Conservation (phyloP, 2,113 vertebrate genomes). For the Cynoglossus semilaevis region DNA sequence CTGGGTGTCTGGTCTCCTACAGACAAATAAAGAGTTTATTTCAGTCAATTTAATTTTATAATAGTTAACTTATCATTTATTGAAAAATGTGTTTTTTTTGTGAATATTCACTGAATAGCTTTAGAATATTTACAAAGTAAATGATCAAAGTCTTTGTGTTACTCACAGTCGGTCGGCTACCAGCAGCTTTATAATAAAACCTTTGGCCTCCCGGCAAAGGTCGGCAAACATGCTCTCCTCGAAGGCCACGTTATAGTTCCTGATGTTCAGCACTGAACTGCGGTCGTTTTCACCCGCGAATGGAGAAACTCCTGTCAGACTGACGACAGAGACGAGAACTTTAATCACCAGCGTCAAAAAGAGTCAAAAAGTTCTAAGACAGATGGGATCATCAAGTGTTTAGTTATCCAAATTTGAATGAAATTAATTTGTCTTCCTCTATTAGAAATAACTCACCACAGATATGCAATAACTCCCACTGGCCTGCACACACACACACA, state of each 20-base stretch:
- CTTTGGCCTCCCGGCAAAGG: constrained; percentile 89
- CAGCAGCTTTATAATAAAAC: constrained; percentile 96
- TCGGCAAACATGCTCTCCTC: constrained; percentile 92
- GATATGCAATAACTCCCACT: constrained; percentile 88
- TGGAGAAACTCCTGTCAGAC: constrained; percentile 92
- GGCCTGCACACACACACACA: constrained; percentile 75
- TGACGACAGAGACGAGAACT: constrained; percentile 49
- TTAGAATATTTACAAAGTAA: too few relatives aligned
- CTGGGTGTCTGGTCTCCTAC: constrained; percentile 88
- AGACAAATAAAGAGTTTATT: constrained; percentile 19
- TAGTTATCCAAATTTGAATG: constrained; percentile 1
- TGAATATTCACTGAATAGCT: too few relatives aligned
- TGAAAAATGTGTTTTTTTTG: too few relatives aligned
- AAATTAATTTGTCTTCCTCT: not conserved
- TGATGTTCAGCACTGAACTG: constrained; percentile 90
- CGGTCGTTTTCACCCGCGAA: constrained; percentile 95
- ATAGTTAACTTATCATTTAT: too few relatives aligned
- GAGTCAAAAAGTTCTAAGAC: not conserved
- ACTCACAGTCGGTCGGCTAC: constrained; percentile 93
- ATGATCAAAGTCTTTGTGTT: too few relatives aligned
- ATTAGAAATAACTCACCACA: constrained; percentile 81
- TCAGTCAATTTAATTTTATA: not conserved
- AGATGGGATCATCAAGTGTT: too few relatives aligned
- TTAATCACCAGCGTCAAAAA: not conserved
- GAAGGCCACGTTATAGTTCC: constrained; percentile 93